phyloP scores from a whole-genome alignment of 2,113 vertebrate species.

The Hippocampus guttulatus region DNA sequence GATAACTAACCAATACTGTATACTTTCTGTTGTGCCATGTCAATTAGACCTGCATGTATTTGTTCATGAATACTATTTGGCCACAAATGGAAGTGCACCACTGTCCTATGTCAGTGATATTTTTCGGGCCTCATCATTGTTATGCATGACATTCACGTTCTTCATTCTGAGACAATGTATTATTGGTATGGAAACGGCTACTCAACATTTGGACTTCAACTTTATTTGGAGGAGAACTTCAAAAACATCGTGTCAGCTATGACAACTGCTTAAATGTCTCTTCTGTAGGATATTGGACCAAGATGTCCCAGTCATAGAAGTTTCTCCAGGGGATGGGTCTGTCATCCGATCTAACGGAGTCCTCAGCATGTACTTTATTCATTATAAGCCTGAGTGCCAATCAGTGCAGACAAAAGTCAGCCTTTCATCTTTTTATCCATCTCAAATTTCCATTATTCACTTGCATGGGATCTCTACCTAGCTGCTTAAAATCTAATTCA shows the following conservation, averaged over 20 bases:
- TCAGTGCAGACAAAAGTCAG: slow-evolving; percentile 37
- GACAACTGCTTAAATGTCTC: not conserved
- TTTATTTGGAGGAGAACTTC: not conserved
- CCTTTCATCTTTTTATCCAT: not conserved
- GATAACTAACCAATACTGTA: too few species aligned
- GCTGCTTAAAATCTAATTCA: not conserved
- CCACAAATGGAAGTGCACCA: not conserved
- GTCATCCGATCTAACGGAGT: slow-evolving; percentile 80
- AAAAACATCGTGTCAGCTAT: not conserved
- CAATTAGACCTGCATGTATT: not conserved
- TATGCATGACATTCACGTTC: not conserved
- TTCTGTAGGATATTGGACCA: slow-evolving; percentile 70
- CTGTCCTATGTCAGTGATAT: not conserved
- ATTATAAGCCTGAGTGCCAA: slow-evolving; percentile 53
- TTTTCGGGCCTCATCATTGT: not conserved
- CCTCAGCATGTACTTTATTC: slow-evolving; percentile 79
- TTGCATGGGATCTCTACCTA: not conserved
- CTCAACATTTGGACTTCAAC: not conserved
- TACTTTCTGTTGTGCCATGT: not conserved
- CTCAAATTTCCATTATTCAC: not conserved
- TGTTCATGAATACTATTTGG: not conserved
- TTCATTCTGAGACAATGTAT: not conserved
- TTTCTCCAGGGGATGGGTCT: slow-evolving; percentile 86
- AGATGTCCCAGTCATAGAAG: slow-evolving; percentile 69
- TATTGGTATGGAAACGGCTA: not conserved